Conservation (phyloP, 2,113 vertebrate genomes). For the Pyxicephalus adspersus region DNA sequence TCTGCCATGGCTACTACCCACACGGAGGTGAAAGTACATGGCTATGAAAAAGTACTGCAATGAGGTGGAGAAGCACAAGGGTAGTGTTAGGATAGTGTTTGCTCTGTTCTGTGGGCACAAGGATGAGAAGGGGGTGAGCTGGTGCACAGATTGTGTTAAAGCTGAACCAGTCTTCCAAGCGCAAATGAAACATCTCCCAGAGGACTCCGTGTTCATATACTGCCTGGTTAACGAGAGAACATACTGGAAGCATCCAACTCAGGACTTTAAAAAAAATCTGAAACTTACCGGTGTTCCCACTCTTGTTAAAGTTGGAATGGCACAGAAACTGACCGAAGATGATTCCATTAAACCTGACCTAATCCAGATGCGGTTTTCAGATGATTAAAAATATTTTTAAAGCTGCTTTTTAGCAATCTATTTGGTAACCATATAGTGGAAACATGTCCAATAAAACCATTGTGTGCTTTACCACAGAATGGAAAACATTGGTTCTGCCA, state of each 20-base stretch:
- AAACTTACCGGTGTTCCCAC: slow-evolving; percentile 91
- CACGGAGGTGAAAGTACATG: slow-evolving; percentile 78
- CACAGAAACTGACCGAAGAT: slow-evolving; percentile 93
- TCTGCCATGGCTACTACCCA: slow-evolving; percentile 57
- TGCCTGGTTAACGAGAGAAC: slow-evolving; percentile 91
- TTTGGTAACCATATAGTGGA: too few relatives aligned
- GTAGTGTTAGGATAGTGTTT: slow-evolving; percentile 85
- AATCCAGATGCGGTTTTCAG: slow-evolving; percentile 92
- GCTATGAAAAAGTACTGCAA: slow-evolving; percentile 79
- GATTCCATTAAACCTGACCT: slow-evolving; percentile 88
- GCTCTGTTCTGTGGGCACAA: slow-evolving; percentile 91
- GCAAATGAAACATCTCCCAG: slow-evolving; percentile 79
- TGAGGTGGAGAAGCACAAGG: slow-evolving; percentile 77
- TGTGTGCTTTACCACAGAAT: too few relatives aligned
- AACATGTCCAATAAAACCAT: too few relatives aligned
- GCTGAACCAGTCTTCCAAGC: slow-evolving; percentile 89
- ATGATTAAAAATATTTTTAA: slow-evolving; percentile 83
- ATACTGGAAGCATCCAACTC: slow-evolving; percentile 92
- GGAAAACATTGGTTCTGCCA: too few relatives aligned
- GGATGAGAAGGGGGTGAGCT: slow-evolving; percentile 83
- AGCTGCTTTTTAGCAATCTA: too few relatives aligned
- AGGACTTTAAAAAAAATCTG: slow-evolving; percentile 88
- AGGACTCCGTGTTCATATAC: slow-evolving; percentile 91
- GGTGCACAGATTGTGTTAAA: slow-evolving; percentile 93
- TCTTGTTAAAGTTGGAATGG: slow-evolving; percentile 91